phyloP scores from a whole-genome alignment of 2,113 vertebrate species.

The Australoheros scitulus region DNA sequence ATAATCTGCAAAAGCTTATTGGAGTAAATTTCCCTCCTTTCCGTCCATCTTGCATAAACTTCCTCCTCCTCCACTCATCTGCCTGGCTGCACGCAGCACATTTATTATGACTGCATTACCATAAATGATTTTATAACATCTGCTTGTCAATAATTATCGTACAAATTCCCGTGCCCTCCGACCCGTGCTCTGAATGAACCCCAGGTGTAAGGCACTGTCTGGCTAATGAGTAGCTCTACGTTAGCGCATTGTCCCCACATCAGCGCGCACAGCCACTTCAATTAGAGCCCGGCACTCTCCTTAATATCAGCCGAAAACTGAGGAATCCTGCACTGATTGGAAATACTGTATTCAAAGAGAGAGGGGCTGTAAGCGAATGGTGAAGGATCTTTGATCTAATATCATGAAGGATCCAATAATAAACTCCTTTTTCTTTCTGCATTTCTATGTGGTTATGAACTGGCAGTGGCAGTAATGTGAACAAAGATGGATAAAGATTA shows the following conservation, averaged over 20 bases:
- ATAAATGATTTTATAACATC: conserved; percentile 84
- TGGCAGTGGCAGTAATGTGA: background rate
- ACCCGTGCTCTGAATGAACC: conserved; percentile 73
- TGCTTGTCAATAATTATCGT: conserved; percentile 82
- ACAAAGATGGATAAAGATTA: background rate
- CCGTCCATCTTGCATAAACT: conserved; percentile 22
- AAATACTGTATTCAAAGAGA: conserved; percentile 62
- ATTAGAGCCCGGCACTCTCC: conserved; percentile 60
- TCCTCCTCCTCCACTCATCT: conserved; percentile 40
- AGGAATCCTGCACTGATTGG: conserved; percentile 70
- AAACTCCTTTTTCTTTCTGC: too few species aligned
- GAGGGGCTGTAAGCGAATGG: conserved; percentile 37
- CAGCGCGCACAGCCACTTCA: conserved; percentile 62
- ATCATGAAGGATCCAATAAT: background rate
- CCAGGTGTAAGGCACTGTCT: conserved; percentile 75
- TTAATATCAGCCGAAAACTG: conserved; percentile 69
- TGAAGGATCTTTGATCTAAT: conserved; percentile 40
- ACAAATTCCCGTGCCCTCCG: conserved; percentile 69
- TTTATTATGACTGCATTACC: conserved; percentile 82
- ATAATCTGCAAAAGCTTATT: conserved; percentile 46
- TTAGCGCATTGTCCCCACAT: conserved; percentile 62
- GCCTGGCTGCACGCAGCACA: conserved; percentile 59
- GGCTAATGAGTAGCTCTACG: conserved; percentile 73
- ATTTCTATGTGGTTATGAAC: background rate
- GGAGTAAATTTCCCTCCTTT: conserved; percentile 40